These are phyloP conservation scores for Isichthys henryi DNA, from an alignment of 2,113 vertebrate species.

Conservation along the genomic window DNA sequence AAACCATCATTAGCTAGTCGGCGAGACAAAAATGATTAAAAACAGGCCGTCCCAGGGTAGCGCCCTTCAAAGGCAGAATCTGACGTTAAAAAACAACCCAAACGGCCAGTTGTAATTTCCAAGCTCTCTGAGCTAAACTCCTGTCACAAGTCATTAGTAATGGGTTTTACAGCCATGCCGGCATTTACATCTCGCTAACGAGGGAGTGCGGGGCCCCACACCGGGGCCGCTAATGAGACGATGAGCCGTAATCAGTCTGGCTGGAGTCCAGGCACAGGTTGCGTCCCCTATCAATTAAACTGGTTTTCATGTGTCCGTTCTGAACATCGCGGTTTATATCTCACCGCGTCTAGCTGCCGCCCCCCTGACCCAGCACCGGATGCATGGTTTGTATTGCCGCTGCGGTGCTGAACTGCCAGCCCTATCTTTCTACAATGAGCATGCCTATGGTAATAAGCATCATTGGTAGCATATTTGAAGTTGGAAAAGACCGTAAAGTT, in stretches of 20 bases:
- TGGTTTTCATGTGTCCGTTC: constrained; percentile 30
- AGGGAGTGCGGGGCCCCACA: constrained; percentile 13
- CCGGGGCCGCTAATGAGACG: constrained; percentile 27
- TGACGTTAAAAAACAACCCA: not conserved
- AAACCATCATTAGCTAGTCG: not conserved
- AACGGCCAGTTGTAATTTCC: not conserved
- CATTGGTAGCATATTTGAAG: not conserved
- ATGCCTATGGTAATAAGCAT: not conserved
- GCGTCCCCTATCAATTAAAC: not conserved
- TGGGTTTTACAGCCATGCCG: constrained; percentile 23
- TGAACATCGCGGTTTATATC: constrained; percentile 30
- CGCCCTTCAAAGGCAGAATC: not conserved
- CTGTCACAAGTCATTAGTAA: constrained; percentile 26
- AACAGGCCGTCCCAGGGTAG: not conserved
- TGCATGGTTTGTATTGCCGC: too few relatives aligned
- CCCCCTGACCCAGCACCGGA: not conserved
- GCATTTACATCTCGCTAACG: constrained; percentile 37
- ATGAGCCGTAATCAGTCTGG: not conserved
- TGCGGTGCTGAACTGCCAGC: not conserved
- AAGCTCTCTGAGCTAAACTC: not conserved
- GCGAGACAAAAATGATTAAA: not conserved
- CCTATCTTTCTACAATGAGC: not conserved
- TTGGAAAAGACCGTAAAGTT: not conserved
- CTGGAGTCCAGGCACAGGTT: not conserved
- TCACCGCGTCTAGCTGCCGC: constrained; percentile 7